Base-by-base conservation (phyloP, 2,797 vertebrate genomes). In the Mionectes olivaceus region DNA sequence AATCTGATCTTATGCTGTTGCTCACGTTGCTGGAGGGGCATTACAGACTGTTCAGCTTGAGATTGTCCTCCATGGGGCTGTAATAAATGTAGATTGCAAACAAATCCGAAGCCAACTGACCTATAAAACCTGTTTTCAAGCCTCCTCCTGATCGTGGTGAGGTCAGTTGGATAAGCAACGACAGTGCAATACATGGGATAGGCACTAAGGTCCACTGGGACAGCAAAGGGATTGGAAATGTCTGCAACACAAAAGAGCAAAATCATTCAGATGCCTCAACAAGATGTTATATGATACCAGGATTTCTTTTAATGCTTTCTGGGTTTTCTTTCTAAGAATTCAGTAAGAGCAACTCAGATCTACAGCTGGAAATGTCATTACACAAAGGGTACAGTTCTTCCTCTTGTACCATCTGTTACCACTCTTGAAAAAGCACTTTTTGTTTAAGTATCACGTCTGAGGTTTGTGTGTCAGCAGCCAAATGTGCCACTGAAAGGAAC, bases 81-180 rank as follows among this genome's bases (percentile, higher is more conserved):
- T 0, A 83, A 30, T 4, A 83, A 68, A 60, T 7, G 23, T 3
- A 77, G 44, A 75, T 25, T 19, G n/a, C 30, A 78, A 33, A 64
- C 44, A 53, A 53, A 69, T 7, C n/a, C 77, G 70, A 74, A 87
- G 5, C 59, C 90, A 89, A 71, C 96, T 77, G 91, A 99, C 99
- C 99, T 99, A 98, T 99, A 99, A 97, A 99, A 99, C 86, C 98
- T 98, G 97, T 99, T 99, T 97, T 99, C 99, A 96, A 99, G 98
- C 89, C 99, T 98, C 95, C 98, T 98, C 96, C 98, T 98, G 97
- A 99, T 98, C 5, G 99, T 99, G 98, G 98, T 98, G 96, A 99
- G 99, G 98, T 99, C 99, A 69, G 99, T 99, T 90, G 98, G 99
- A 96, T 99, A 99, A 83, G 99, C 98, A 96, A 99, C 99, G 75